phyloP scores from a whole-genome alignment of 2,888 invertebrate genomes.

The Oxyteleia sp. region DNA sequence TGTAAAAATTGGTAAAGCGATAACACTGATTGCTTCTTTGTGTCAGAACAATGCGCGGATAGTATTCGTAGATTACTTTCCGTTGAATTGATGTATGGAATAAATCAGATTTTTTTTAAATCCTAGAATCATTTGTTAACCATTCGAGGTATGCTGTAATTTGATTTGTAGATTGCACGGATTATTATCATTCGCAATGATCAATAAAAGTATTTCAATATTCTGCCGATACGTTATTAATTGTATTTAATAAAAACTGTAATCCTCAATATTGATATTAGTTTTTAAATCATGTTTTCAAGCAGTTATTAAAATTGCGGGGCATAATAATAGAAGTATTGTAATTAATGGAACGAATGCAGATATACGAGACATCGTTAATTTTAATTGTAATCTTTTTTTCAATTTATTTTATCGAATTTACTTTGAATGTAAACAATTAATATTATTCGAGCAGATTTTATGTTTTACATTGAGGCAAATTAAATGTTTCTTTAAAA shows the following conservation, averaged over 20 bases:
- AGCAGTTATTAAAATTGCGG: no score
- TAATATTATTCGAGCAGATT: no score
- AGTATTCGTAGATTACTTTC: slow-evolving; percentile 32
- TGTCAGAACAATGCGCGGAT: slow-evolving; percentile 38
- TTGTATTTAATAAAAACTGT: slow-evolving; percentile 8
- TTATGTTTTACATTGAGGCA: no score
- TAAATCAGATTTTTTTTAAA: slow-evolving; percentile 30
- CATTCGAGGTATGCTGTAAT: slow-evolving; percentile 28
- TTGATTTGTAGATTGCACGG: slow-evolving; percentile 25
- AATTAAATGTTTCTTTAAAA: no score
- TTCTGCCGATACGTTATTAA: slow-evolving; percentile 18
- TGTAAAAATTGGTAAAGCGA: slow-evolving; percentile 56
- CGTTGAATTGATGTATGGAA: slow-evolving; percentile 28
- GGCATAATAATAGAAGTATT: no score
- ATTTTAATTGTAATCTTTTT: no score
- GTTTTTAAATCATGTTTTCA: no score
- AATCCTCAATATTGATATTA: not conserved
- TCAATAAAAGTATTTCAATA: slow-evolving; percentile 24
- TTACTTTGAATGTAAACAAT: no score
- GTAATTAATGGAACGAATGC: no score
- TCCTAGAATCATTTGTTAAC: slow-evolving; percentile 50
- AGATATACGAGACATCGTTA: no score
- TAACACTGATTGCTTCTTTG: slow-evolving; percentile 59
- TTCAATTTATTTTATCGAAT: no score
- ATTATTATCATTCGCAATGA: slow-evolving; percentile 30